phyloP scores from a whole-genome alignment of 2,888 invertebrate genomes.

The Watsonalla binaria region DNA sequence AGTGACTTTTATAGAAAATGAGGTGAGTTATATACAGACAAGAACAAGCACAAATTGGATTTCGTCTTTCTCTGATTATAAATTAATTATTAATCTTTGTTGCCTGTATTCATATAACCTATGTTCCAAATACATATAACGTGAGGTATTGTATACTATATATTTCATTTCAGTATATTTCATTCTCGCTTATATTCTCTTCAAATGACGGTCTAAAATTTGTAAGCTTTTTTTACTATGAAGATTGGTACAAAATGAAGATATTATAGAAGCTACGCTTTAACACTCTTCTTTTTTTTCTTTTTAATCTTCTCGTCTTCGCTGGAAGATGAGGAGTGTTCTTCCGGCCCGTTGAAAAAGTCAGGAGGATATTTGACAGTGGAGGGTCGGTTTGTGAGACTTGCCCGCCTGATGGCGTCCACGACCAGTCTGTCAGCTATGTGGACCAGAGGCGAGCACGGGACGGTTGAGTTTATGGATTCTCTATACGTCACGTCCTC shows the following conservation, averaged over 20 bases:
- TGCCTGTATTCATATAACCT: no score
- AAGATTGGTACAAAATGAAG: no score
- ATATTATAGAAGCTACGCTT: conserved; percentile 3
- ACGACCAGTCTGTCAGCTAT: conserved; percentile 62
- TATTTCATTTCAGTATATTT: background rate
- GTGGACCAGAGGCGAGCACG: conserved; percentile 43
- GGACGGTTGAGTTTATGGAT: conserved; percentile 33
- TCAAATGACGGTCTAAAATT: background rate
- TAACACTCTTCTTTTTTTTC: conserved; percentile 20
- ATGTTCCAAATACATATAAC: no score
- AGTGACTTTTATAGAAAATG: no score
- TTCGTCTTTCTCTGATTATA: no score
- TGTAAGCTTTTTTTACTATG: no score
- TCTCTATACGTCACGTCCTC: conserved; percentile 40
- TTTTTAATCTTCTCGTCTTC: conserved; percentile 48
- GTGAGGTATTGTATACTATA: background rate
- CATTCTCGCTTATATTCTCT: background rate
- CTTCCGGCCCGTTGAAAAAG: conserved; percentile 55
- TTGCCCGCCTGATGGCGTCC: conserved; percentile 63
- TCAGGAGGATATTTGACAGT: conserved; percentile 63
- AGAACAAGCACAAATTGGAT: no score
- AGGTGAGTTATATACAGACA: no score
- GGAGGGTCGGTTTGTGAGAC: conserved; percentile 56
- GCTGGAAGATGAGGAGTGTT: conserved; percentile 58
- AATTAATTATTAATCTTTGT: no score